Evolutionary conservation across 2,888 invertebrate species (phyloP).

Genomic region (Pterostichus niger): DNA sequence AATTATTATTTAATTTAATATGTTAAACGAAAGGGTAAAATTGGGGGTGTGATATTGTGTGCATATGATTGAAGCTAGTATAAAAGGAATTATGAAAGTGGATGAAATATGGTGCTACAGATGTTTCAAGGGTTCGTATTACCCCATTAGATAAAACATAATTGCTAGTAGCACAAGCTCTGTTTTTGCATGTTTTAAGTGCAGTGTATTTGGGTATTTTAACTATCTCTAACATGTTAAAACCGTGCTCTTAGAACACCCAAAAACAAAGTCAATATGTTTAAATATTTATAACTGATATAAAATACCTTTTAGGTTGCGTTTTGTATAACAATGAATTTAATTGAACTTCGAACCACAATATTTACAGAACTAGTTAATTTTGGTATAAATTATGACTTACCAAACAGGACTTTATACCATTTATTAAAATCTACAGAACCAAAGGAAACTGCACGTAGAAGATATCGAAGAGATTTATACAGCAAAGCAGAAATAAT

Average conservation of each 20-base stretch:
- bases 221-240: no score
- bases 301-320: slow-evolving; percentile 59
- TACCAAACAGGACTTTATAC: slow-evolving; percentile 53
- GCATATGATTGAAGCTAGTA: no score
- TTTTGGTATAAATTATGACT: slow-evolving; percentile 63
- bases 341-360: slow-evolving; percentile 28
- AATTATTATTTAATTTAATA: slow-evolving; percentile 26
- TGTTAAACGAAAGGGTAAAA: no score
- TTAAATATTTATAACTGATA: slow-evolving; percentile 41
- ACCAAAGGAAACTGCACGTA: slow-evolving; percentile 31
- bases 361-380: slow-evolving; percentile 61
- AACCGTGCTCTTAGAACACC: no score
- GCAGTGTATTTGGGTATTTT: no score
- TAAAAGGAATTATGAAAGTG: slow-evolving; percentile 47
- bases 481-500: slow-evolving; percentile 64
- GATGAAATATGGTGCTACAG: no score
- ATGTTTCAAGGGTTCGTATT: no score
- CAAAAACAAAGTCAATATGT: no score
- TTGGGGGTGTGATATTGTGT: no score
- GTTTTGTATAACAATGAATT: slow-evolving; percentile 60
- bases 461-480: slow-evolving; percentile 52
- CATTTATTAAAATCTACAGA: slow-evolving; percentile 30
- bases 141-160: no score
- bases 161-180: no score
- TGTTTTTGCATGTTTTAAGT: no score